Evolutionary conservation across 2,113 vertebrate species (phyloP).

Genomic region (Macaca mulatta): DNA sequence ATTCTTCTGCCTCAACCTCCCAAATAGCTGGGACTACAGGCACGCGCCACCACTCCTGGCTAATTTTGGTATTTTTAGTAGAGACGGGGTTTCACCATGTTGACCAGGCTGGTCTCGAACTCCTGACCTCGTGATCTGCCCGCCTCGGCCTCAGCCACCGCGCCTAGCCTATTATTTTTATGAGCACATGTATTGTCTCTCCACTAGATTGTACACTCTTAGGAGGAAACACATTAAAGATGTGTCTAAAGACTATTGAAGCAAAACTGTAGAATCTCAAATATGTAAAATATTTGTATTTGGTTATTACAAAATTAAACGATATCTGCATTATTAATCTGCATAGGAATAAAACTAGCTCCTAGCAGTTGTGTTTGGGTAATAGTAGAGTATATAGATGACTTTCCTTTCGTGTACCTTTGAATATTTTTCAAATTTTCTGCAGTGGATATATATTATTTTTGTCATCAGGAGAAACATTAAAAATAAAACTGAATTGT

Average conservation of each 20-base stretch:
- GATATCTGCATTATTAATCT: too few species aligned
- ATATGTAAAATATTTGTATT: background rate
- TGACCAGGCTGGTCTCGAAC: too few species aligned
- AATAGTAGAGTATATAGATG: background rate
- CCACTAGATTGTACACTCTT: too few species aligned
- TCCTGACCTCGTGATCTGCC: too few species aligned
- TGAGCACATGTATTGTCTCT: background rate
- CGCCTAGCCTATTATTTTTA: background rate
- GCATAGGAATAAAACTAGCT: background rate
- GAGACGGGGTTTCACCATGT: too few species aligned
- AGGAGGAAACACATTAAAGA: background rate
- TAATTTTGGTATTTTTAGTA: too few species aligned
- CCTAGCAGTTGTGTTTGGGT: background rate
- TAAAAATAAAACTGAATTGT: background rate
- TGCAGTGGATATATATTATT: background rate
- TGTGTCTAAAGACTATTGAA: background rate
- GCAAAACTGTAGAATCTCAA: background rate
- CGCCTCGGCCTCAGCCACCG: too few species aligned
- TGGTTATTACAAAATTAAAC: background rate
- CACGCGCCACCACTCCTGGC: fast-evolving
- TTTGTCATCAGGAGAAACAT: background rate
- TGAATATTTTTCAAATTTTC: background rate
- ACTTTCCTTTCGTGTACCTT: background rate
- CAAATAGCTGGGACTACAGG: too few species aligned
- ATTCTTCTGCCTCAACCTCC: too few species aligned